Conservation (phyloP, 2,113 vertebrate genomes). For the Hystrix brachyura region DNA sequence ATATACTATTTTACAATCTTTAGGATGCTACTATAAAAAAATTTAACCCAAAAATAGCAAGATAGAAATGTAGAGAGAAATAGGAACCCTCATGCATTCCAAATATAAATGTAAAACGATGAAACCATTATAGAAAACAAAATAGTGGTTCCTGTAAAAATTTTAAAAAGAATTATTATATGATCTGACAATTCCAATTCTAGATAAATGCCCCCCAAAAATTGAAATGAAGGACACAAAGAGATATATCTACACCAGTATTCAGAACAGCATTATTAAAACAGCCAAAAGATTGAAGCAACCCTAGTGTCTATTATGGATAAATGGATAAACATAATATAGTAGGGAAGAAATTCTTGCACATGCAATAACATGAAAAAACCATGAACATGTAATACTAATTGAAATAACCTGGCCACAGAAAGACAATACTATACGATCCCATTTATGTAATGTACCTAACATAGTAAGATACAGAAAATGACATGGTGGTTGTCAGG, state of each 20-base stretch:
- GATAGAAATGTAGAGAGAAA: not conserved
- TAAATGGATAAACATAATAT: not conserved
- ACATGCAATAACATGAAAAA: not conserved
- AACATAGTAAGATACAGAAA: slow-evolving; percentile 7
- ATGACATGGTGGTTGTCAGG: not conserved
- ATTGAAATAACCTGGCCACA: not conserved
- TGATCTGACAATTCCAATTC: not conserved
- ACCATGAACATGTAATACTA: not conserved
- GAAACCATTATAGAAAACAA: not conserved
- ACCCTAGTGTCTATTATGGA: not conserved
- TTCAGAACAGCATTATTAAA: slow-evolving; percentile 6
- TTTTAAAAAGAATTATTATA: not conserved
- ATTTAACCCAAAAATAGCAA: not conserved
- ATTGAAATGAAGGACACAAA: not conserved
- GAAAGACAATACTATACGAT: not conserved
- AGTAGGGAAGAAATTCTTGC: not conserved
- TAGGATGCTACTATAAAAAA: not conserved
- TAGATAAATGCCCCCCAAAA: not conserved
- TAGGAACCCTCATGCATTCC: not conserved
- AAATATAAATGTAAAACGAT: not conserved
- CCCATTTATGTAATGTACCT: not conserved
- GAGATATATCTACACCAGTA: not conserved
- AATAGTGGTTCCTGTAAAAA: not conserved
- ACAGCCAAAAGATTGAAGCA: not conserved
- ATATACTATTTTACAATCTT: not conserved